Base-by-base conservation (phyloP, 2,888 invertebrate species). In the Zelleria hepariella region DNA sequence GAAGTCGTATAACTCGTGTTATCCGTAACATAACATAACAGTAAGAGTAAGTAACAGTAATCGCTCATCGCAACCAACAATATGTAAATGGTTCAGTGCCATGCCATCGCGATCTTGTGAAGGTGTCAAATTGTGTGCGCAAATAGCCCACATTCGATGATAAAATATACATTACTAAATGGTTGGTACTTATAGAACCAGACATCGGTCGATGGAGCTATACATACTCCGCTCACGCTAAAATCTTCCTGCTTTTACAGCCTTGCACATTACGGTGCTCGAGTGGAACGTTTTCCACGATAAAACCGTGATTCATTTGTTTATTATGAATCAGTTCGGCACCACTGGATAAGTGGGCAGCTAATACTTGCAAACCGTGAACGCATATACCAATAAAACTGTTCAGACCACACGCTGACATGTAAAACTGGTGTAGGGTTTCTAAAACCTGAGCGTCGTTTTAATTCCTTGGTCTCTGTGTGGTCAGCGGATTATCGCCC, bases 241-340 rank as follows among this genome's bases (percentile, higher is more conserved):
- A 42, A 42, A 42, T 42, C 32, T 42, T 42, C 32, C 10, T 42
- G 32, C 32, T 42, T 42, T 42, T 42, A 42, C 32, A 42, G 32
- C 15, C 15, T 42, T 42, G 32, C 32, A 23, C 27, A 20, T 27
- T 27, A 7, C 15, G 21, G 8, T 32, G 23, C 23, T 32, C 32
- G 6, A 55, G 55, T 55, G 55, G 32, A 55, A 18, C 55, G 24
- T 27, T 21, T 55, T 55, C 32, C 21, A 21, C 32, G 27, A 55
- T 55, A 32, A 55, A 27, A 2, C 32, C 24, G 24, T 55, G 55
- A 55, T 55, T 55, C 55, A 55, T 32, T 21, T 55, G 55, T 55
- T 55, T 32, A 55, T 53, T 54, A 54, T 54, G 54, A 54, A 6
- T 54, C 54, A 54, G 26, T 53, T 53, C 53, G 5, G 53, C 10